Evolutionary conservation across 2,113 vertebrate species (phyloP), one percentile per base, ranked within the genome.

Genomic region (Datnioides undecimradiatus): DNA sequence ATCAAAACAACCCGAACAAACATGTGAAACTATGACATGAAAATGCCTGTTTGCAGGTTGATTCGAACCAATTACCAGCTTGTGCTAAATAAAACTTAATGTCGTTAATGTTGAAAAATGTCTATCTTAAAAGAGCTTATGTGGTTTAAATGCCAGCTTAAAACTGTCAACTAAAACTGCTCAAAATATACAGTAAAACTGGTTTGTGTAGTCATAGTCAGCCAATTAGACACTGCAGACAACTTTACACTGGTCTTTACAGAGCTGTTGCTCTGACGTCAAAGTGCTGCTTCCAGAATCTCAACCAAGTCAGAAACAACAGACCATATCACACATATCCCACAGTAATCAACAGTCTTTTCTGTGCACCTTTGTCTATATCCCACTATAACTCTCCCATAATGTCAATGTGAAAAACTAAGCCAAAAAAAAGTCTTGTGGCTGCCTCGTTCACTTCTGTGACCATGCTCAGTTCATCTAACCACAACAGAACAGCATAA

Each of bases 1-100:
- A 89, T 89, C 68, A 86, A 86, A 89, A 95, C 76, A 78, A 96
- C 60, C 81, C 88, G 66, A 81, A 90, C 83, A 82, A 80, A 82
- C 80, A 93, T 41, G 83, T 87, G 73, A 90, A 69, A 86, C 87
- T 66, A 59, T 80, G 76, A 91, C 65, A 83, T 86, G 49, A 87
- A 79, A 88, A 46, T 33, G 83, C 77, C 64, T 54, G 11, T 80
- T 59, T 73, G 64, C 3, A 64, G 36, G 33, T 62, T 59, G 43
- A 66, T 48, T 83, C 8, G 41, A 38, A 41, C 6, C 25, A 48
- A 49, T 46, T 13, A 34, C 21, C 23, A 33, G 25, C 54, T 60
- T 3, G 51, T 1, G 10, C 55, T 48, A 27, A 48, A 16, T n/a
- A 7, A 51, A 14, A 12, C 2, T 23, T 23, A n/a, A 45, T 52